Percentiles rank a stretch among this genome's conserved stretches.
These are phyloP conservation scores for Apodemia mormo DNA, from an alignment of 2,888 invertebrate species.

Conservation along the genomic window DNA sequence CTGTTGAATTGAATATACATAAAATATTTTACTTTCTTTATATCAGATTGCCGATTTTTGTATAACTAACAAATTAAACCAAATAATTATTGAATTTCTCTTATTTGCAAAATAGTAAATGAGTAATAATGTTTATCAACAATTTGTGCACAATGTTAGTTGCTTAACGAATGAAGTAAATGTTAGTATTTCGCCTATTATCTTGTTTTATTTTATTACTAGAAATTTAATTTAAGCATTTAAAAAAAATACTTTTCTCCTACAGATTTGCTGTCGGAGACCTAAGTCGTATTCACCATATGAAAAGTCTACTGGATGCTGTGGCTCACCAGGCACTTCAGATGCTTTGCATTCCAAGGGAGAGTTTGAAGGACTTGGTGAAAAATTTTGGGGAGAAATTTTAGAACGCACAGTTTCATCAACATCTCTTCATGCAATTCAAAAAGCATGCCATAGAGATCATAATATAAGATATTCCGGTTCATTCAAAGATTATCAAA, in stretches of 20 bases:
- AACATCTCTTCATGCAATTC: conserved; percentile 87
- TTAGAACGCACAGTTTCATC: conserved; percentile 89
- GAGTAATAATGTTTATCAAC: too few species aligned
- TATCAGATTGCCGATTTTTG: too few species aligned
- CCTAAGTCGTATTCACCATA: conserved; percentile 65
- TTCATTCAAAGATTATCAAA: conserved; percentile 73
- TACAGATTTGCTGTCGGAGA: conserved; percentile 71
- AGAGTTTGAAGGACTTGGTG: conserved; percentile 85
- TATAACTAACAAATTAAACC: too few species aligned
- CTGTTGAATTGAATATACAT: too few species aligned
- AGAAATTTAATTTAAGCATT: background rate
- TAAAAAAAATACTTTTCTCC: conserved; percentile 28
- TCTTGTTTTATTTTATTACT: too few species aligned
- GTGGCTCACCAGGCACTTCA: conserved; percentile 73
- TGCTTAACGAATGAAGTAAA: too few species aligned
- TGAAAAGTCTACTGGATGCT: conserved; percentile 74
- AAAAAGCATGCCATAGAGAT: conserved; percentile 76
- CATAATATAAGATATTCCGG: conserved; percentile 62
- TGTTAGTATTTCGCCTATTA: too few species aligned
- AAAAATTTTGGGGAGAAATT: conserved; percentile 90
- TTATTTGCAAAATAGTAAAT: too few species aligned
- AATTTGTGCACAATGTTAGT: too few species aligned
- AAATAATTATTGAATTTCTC: too few species aligned
- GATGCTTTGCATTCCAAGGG: conserved; percentile 76
- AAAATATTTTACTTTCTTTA: too few species aligned